These are phyloP conservation scores for Rhizoglyphus robini DNA, from an alignment of 1,140 invertebrate species.

Conservation along the genomic window DNA sequence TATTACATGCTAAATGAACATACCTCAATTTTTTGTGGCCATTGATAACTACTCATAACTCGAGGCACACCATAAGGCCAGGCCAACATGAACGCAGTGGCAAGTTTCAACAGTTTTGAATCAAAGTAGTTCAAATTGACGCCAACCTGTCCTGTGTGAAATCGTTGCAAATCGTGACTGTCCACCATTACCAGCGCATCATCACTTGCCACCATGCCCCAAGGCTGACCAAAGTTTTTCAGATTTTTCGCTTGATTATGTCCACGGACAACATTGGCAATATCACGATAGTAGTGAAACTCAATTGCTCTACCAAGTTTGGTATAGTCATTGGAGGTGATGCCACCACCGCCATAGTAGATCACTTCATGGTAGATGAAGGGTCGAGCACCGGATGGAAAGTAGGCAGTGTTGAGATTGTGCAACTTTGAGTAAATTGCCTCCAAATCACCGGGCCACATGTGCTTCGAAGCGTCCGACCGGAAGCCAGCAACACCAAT, in stretches of 20 bases:
- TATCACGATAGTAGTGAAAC: conserved; percentile 49
- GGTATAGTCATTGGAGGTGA: conserved; percentile 49
- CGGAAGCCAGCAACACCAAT: too few species aligned
- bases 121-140: conserved; percentile 45
- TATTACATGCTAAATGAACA: too few species aligned
- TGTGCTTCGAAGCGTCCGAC: conserved; percentile 66
- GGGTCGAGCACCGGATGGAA: conserved; percentile 42
- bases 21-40: conserved; percentile 22
- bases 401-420: conserved; percentile 45
- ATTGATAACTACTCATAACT: too few species aligned
- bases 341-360: conserved; percentile 47
- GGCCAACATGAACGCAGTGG: conserved; percentile 66
- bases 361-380: conserved; percentile 69
- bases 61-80: conserved; percentile 54
- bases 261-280: conserved; percentile 42
- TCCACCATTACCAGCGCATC: conserved; percentile 38
- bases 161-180: conserved; percentile 55
- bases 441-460: conserved; percentile 58
- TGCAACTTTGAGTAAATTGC: conserved; percentile 46
- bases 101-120: conserved; percentile 44
- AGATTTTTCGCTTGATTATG: conserved; percentile 28
- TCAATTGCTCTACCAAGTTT: conserved; percentile 54
- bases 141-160: conserved; percentile 38
- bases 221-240: conserved; percentile 31
- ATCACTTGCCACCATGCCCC: conserved; percentile 32